Evolutionary conservation across 2,888 invertebrate genomes (phyloP), one percentile per base, ranked within the genome.

Genomic region (Drosophila formosana): DNA sequence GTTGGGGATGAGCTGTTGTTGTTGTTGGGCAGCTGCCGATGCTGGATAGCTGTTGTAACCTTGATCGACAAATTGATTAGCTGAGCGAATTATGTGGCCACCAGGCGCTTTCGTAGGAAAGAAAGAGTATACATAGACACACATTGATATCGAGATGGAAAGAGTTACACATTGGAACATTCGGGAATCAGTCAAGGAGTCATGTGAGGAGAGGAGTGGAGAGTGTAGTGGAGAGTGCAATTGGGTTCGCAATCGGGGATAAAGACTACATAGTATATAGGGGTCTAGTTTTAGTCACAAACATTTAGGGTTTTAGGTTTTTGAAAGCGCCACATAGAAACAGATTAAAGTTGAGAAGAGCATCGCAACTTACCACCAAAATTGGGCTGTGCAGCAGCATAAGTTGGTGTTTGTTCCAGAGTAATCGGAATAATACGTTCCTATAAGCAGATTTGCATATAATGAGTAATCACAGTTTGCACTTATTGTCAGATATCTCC

Each of bases 11-110:
- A 39, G 30, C 13, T 41, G 61, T 9, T 50, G 64, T 26, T 62
- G 80, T 26, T 77, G 73, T 53, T 76, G 56, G 3, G 90, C 51
- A 46, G 90, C 80, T 43, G 65, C 53, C 34, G 71, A 61, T 34
- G 70, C 67, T 53, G 89, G 76, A 78, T 87, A 92, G 71, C 91
- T 92, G 75, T 92, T 91, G 78, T 92, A 92, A 68, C 92, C 92
- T 89, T 92, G 92, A 88, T 92, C 92, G 74, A 92, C 92, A 85
- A 92, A 92, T 85, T 92, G 92, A 91, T 92, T 92, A 78, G 93
- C 92, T 72, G 92, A 92, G 85, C 92, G 92, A 60, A 90, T 82
- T 75, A 91, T 87, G 84, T 90, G 91, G 72, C 89, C 89, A 78
- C 90, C 88, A 78, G 90, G 87, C 75, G 91, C 88, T 86, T 79